A percentile compares a stretch with the other conserved stretches of the same genome.
These are phyloP conservation scores for Panurus biarmicus DNA, from an alignment of 2,113 vertebrate species.

Conservation along the genomic window DNA sequence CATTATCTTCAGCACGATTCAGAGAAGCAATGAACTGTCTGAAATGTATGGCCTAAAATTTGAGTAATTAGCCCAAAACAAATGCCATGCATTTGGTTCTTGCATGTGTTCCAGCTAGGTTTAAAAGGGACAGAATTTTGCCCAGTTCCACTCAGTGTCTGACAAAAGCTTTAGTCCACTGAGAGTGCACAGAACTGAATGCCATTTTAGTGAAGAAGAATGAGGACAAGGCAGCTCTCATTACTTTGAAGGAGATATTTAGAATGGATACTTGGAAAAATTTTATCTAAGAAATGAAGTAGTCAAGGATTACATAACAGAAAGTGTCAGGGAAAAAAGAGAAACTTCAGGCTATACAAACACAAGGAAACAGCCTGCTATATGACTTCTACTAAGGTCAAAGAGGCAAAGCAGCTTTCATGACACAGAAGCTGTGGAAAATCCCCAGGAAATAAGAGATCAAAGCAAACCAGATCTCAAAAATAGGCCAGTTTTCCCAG, in stretches of 20 bases:
- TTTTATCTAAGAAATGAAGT: not conserved
- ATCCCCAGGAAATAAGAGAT: slow-evolving; percentile 18
- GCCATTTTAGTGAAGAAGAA: not conserved
- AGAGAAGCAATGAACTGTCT: not conserved
- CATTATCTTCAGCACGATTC: not conserved
- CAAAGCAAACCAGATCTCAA: slow-evolving; percentile 7
- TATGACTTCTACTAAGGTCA: not conserved
- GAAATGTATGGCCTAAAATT: not conserved
- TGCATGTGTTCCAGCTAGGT: not conserved
- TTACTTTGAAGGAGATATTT: not conserved
- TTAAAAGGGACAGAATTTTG: not conserved
- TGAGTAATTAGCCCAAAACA: not conserved
- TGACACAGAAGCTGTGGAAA: slow-evolving; percentile 13
- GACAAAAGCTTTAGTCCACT: not conserved
- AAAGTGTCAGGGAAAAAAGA: not conserved
- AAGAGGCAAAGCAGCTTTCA: slow-evolving; percentile 9
- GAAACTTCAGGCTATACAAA: not conserved
- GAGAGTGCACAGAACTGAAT: not conserved
- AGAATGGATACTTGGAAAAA: not conserved
- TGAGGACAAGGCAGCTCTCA: not conserved
- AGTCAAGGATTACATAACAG: not conserved
- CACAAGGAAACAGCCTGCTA: not conserved
- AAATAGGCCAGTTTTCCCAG: not conserved
- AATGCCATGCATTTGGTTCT: not conserved
- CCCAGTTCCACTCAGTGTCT: not conserved